Base-by-base conservation (phyloP, 2,888 invertebrate species). In the Melinaea marsaeus region DNA sequence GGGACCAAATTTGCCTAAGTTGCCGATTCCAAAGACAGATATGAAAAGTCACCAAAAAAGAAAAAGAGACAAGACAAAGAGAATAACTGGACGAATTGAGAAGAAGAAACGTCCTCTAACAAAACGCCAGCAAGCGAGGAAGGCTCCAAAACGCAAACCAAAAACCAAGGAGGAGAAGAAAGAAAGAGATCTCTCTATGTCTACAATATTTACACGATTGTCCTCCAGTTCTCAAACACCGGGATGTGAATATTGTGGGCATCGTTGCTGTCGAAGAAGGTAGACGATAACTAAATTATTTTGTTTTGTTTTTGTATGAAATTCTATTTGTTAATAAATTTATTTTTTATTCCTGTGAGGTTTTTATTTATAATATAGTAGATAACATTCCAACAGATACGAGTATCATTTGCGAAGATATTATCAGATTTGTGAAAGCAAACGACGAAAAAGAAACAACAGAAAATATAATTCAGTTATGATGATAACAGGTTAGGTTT, bases 231-330 rank as follows among this genome's bases (percentile, higher is more conserved):
- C 71, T 6, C 64, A 67, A 13, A 65, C 67, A 2, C 69, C 69
- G 1, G 65, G 66, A 0, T 85, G 84, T 65, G 64, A 67, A 42
- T 74, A 77, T 62, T 87, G 87, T 64, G 82, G 85, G 22, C 83
- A 84, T 64, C 81, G 80, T 2, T 81, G 81, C 70, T 83, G 83
- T 64, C 75, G 75, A 61, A 75, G 81, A 82, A 85, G 86, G 86
- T 87, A 86, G 83, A 75, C 58, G 34, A 55, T 47, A 48, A 46
- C 51, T 46, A 13, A 55, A 62, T 46, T 59, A 22, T 60, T 47
- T 57, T 59, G 55, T 58, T 62, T 55, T 48, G 47, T 34, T 60
- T 47, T 35, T 9, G 57, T 59, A 5, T 68, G 63, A 62, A 69
- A 70, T 61, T 72, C 58, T 69, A 64, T 64, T 69, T 70, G 69